phyloP scores from a whole-genome alignment of 2,888 invertebrate species.

The Erebia aethiops region DNA sequence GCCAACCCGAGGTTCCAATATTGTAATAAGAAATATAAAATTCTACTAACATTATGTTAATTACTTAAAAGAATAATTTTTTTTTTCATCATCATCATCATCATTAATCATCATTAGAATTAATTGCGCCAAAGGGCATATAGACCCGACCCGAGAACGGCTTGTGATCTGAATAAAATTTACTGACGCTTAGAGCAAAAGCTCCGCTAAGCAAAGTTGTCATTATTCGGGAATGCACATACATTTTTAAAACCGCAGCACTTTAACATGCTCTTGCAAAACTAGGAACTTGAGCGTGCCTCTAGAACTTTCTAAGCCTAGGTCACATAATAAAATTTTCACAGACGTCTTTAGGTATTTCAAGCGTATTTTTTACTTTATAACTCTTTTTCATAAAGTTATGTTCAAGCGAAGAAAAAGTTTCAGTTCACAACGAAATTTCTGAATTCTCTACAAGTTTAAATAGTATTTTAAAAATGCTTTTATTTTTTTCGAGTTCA shows the following conservation, averaged over 20 bases:
- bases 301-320: constrained; percentile 15
- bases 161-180: constrained; percentile 14
- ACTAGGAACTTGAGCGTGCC: constrained; percentile 10
- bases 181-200: constrained; percentile 11
- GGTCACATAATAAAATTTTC: constrained; percentile 6
- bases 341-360: constrained; percentile 10
- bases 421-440: neutral
- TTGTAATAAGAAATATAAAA: too few relatives aligned
- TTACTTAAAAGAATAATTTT: too few relatives aligned
- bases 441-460: neutral
- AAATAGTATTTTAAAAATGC: neutral
- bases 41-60: too few relatives aligned
- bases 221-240: constrained; percentile 8
- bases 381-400: constrained; percentile 3
- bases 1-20: too few relatives aligned
- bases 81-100: too few relatives aligned
- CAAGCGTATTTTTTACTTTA: neutral
- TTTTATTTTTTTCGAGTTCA: neutral
- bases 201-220: constrained; percentile 2
- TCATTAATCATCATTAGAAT: too few relatives aligned
- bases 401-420: constrained; percentile 1
- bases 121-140: too few relatives aligned
- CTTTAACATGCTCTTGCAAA: constrained; percentile 5
- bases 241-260: constrained; percentile 7
- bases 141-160: neutral